Percentiles rank a stretch among this genome's conserved stretches.
These are phyloP conservation scores for Andrena dorsata DNA, from an alignment of 2,888 invertebrate genomes.

Conservation along the genomic window DNA sequence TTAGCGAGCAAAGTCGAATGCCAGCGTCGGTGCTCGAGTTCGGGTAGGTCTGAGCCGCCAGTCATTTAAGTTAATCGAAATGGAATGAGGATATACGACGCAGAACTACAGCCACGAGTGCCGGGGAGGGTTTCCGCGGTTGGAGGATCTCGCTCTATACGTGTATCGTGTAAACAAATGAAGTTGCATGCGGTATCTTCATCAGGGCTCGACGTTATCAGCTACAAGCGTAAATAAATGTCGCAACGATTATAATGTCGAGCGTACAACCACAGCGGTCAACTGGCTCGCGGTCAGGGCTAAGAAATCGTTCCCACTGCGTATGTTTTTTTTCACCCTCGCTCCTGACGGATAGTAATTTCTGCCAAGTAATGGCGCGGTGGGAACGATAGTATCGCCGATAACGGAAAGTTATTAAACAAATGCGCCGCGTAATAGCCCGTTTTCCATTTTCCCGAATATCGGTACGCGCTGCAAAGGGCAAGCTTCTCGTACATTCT, in stretches of 20 bases:
- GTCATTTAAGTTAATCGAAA: constrained; percentile 1
- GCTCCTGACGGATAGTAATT: neutral
- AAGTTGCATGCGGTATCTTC: constrained; percentile 56
- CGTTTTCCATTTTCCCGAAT: neutral
- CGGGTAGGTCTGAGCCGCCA: neutral
- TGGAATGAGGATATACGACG: neutral
- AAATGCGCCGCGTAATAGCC: neutral
- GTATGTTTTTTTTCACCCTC: neutral
- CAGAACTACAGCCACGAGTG: constrained; percentile 8
- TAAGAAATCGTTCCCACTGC: constrained; percentile 9
- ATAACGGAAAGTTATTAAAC: neutral
- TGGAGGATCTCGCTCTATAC: constrained; percentile 6
- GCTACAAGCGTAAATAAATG: constrained; percentile 41
- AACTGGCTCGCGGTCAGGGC: constrained; percentile 18
- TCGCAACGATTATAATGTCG: constrained; percentile 32
- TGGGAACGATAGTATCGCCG: constrained; percentile 4
- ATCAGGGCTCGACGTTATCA: constrained; percentile 39
- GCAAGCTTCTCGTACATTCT: neutral
- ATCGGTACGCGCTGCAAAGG: neutral
- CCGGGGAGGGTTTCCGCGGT: constrained; percentile 5
- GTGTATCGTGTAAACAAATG: constrained; percentile 18
- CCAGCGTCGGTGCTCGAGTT: too few species aligned
- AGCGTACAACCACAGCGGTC: constrained; percentile 23
- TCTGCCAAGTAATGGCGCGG: constrained; percentile 3
- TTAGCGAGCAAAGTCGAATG: too few species aligned